A percentile compares a stretch with the other conserved stretches of the same genome.
Conservation (phyloP, 2,888 invertebrate species). For the Adela reaumurella region DNA sequence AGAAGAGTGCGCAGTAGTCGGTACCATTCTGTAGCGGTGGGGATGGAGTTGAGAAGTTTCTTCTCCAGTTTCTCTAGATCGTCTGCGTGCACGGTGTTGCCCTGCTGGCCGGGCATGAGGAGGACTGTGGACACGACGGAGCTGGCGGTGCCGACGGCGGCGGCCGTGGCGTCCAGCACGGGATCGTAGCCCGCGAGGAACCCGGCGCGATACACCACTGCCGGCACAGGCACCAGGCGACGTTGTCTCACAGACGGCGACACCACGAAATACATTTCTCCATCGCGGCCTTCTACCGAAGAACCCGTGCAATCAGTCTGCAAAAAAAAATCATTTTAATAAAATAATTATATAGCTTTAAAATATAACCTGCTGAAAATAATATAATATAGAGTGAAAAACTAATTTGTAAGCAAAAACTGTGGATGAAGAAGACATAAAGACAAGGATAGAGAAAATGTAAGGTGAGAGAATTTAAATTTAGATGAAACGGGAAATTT, state of each 20-base stretch:
- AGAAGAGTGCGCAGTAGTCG: conserved; percentile 69
- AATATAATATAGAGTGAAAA: too few relatives aligned
- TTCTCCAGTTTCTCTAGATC: conserved; percentile 72
- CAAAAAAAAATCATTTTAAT: conserved; percentile 21
- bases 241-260: conserved; percentile 75
- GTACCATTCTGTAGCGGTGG: conserved; percentile 68
- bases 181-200: conserved; percentile 85
- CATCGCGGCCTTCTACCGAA: conserved; percentile 74
- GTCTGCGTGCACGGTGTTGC: conserved; percentile 74
- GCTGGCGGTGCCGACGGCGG: conserved; percentile 68
- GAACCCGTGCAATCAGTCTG: conserved; percentile 76
- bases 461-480: too few relatives aligned
- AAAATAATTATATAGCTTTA: background rate
- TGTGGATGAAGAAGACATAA: too few relatives aligned
- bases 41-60: conserved; percentile 63
- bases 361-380: too few relatives aligned
- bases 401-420: too few relatives aligned
- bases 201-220: conserved; percentile 71
- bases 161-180: conserved; percentile 77
- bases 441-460: too few relatives aligned
- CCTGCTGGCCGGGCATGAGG: conserved; percentile 83
- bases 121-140: conserved; percentile 75
- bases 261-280: conserved; percentile 83
- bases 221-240: conserved; percentile 78
- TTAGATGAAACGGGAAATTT: too few relatives aligned